Base-by-base conservation (phyloP, 1,140 invertebrate species). In the Augochlora pura region DNA sequence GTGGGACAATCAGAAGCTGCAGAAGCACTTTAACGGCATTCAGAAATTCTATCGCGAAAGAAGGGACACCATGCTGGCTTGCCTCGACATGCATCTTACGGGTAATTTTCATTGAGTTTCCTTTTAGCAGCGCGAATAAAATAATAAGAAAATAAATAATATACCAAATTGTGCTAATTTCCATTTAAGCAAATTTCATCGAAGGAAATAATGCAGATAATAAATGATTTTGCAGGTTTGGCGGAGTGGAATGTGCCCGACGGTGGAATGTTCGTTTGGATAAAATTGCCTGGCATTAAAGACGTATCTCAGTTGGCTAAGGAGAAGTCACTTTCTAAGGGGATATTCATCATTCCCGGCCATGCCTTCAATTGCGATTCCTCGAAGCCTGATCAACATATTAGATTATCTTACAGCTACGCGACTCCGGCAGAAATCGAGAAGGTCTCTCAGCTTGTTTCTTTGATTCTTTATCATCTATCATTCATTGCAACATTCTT, bases 201-300 rank as follows among this genome's bases (percentile, higher is more conserved):
- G 32, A 32, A 32, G 1, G 32, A 32, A 32, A 32, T 32, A 2
- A 32, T 32, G 32, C 32, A 32, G 32, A 4, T 4, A 32, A 32
- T 4, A 57, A n/a, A 57, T 57, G 54, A 57, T 18, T 52, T 52
- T 25, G 12, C 71, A 95, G 95, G 93, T 78, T 80, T 95, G 21
- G 95, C 93, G 14, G 94, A 95, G 84, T 95, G 94, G 94, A 80
- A 91, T 63, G 88, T 91, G 23, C 94, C 95, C 2, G 84, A 91
- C n/a, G 94, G 92, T 64, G 95, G 95, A 23, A 94, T 95, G 93
- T 95, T 95, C 84, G 72, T 95, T 16, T 95, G 95, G 95, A 81
- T 95, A 16, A 94, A 94, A 89, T 84, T 95, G 14, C 90, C 87
- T 16, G 88, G 81, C 27, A 63, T 95, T 0, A 76, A 91, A 12